Evolutionary conservation across 2,888 invertebrate genomes (phyloP), one percentile per base, ranked within the genome.

Genomic region (Ophion slaviceki): DNA sequence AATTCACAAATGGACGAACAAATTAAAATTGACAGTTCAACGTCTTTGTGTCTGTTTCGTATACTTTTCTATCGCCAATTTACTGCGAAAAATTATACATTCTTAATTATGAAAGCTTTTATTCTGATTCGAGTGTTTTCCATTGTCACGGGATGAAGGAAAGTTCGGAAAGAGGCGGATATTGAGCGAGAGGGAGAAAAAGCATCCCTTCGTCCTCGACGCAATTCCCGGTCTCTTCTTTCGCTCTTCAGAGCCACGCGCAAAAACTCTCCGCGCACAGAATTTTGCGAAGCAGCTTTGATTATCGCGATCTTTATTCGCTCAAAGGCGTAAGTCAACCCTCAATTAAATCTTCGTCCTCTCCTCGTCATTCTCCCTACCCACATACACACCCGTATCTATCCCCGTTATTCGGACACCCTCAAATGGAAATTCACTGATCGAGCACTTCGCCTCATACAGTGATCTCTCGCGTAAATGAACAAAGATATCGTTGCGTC

Each of bases 61-160:
- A 28, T 64, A 71, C 62, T 70, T 82, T 17, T 57, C 17, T 47
- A 61, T 47, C 64, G 64, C 66, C 28, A 72, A 68, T 68, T 85
- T 84, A 86, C 84, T 75, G 80, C 64, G 36, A 70, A 64, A 82
- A 86, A 87, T 86, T 86, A 87, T 88, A 79, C 82, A 84, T 86
- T 85, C 75, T 85, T 85, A 88, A 85, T 88, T 86, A 80, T 53
- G 68, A 67, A 67, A 68, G 62, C 70, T 76, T 68, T 82, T 84
- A 75, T 67, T 71, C 86, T 67, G 8, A 47, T 47, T 32, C 66
- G 45, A 82, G 71, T 47, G 28, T 40, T 71, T 45, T 72, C 71
- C 77, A 71, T 72, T 64, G 76, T 71, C 76, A 64, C 17, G 45
- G 59, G 45, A 71, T 53, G 59, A 70, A 75, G 66, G 32, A 80